Evolutionary conservation across 2,888 invertebrate species (phyloP), one percentile per base, ranked within the genome.

Genomic region (Caenorhabditis imperialis): DNA sequence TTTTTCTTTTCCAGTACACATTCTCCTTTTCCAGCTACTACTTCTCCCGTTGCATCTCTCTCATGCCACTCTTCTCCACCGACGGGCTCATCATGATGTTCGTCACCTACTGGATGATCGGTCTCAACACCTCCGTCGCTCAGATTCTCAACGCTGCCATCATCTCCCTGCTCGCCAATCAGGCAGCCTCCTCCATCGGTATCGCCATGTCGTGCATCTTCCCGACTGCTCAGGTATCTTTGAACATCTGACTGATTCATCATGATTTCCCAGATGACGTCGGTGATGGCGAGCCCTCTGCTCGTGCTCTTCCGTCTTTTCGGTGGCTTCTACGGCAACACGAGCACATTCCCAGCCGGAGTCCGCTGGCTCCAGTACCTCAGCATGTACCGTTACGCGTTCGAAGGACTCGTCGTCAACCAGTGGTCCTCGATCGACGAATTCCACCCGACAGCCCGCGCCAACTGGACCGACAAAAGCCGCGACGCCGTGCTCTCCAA

Each of bases 41-140:
- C 74, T 10, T 86, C 16, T 74, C 84, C 23, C 74, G 82, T 18
- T 71, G 78, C 14, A 25, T 85, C 18, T 84, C 87, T 10, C 82
- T 84, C 45, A 67, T 86, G 1, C 78, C 78, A 0, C 61, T 79
- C 4, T 79, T 79, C 60, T 54, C 76, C 7, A 91, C 92, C 6
- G 92, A 95, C 50, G 96, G 96, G 0, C 88, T 94, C 7, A 90
- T 95, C 2, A 95, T 95, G 89, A 93, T 93, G 0, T 90, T 92
- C 6, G 92, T 95, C 58, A 92, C 92, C 1, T 97, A 97, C 90
- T 96, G 93, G 88, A 92, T 96, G 92, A 92, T 95, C 54, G 95
- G 95, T 8, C 33, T 33, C 18, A 48, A 48, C 30, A 33, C 30
- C 33, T 47, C 27, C 18, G n/a, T 53, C n/a, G 33, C 50, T 12